phyloP scores from a whole-genome alignment of 2,797 vertebrate genomes.

The Pagetopsis macropterus region DNA sequence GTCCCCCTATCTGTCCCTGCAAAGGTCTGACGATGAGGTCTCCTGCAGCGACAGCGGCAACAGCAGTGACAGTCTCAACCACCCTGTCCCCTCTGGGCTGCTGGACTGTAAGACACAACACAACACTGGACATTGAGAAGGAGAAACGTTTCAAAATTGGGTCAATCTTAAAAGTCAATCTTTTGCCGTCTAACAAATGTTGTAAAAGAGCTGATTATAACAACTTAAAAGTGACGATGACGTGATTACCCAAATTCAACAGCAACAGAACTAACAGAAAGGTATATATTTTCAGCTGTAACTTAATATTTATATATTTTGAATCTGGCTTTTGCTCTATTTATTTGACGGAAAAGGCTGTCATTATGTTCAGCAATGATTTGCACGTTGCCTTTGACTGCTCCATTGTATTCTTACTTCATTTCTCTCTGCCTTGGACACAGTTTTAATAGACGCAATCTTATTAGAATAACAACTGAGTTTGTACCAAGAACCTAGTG shows the following conservation, averaged over 20 bases:
- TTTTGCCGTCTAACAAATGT: neutral
- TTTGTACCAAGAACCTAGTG: no score
- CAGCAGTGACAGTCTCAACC: constrained; percentile 92
- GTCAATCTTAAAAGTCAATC: neutral
- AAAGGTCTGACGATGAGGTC: constrained; percentile 87
- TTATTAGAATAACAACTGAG: no score
- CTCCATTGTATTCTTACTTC: neutral
- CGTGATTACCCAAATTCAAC: neutral
- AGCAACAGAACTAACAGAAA: neutral
- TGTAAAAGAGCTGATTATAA: neutral
- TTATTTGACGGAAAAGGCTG: neutral
- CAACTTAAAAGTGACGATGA: neutral
- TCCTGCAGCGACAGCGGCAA: constrained; percentile 93
- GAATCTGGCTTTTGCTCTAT: neutral
- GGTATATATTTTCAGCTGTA: neutral
- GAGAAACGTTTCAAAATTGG: neutral
- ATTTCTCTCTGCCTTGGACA: neutral
- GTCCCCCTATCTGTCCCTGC: constrained; percentile 86
- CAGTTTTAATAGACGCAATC: neutral
- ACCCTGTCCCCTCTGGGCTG: constrained; percentile 86
- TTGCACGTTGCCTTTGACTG: neutral
- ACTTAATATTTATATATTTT: neutral
- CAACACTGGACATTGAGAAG: neutral
- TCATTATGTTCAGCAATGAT: neutral
- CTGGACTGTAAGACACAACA: constrained; percentile 85